Conservation (phyloP, 2,797 vertebrate species). For the Myoxocephalus aenaeus region DNA sequence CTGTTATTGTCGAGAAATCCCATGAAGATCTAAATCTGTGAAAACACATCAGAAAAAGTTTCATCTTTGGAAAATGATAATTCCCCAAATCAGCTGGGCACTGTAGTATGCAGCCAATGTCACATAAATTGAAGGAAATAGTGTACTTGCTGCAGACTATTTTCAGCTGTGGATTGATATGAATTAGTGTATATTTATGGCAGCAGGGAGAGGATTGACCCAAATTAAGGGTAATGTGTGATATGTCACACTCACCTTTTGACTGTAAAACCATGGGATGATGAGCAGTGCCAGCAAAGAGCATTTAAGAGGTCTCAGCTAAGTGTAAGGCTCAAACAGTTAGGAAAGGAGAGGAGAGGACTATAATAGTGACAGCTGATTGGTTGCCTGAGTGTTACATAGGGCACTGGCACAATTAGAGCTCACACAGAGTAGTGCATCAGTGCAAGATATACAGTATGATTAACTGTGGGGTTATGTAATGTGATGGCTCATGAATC, state of each 20-base stretch:
- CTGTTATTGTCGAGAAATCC: background rate
- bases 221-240: background rate
- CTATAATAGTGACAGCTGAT: background rate
- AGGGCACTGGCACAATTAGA: background rate
- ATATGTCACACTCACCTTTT: background rate
- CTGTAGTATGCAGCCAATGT: background rate
- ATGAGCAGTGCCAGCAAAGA: background rate
- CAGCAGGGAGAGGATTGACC: background rate
- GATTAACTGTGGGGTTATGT: background rate
- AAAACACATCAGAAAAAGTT: background rate
- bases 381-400: background rate
- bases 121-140: background rate
- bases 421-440: background rate
- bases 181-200: background rate
- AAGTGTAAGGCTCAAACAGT: no score
- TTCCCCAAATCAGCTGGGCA: background rate
- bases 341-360: background rate
- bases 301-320: background rate
- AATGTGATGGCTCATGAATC: slow-evolving; percentile 7
- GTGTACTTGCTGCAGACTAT: background rate
- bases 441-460: background rate
- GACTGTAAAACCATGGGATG: background rate
- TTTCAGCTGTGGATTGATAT: background rate
- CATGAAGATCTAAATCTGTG: background rate
- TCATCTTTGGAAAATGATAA: background rate